A percentile compares a stretch with the other conserved stretches of the same genome.
Conservation (phyloP, 2,888 invertebrate species). For the Drosophila ustulata region DNA sequence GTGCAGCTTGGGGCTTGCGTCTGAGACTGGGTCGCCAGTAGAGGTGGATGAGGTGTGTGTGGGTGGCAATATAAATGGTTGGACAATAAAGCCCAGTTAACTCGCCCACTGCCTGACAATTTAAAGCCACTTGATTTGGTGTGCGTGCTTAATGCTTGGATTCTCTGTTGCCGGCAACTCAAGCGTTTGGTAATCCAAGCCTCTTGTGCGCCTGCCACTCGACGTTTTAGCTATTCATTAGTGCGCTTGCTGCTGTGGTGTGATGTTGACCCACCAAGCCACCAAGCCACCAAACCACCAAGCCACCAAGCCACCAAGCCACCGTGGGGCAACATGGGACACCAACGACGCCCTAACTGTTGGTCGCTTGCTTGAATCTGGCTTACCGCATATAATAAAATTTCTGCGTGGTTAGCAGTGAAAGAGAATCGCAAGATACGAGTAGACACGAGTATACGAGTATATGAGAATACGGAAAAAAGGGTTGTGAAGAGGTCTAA, state of each 20-base stretch:
- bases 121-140: conserved; percentile 74
- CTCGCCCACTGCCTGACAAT: conserved; percentile 59
- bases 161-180: conserved; percentile 46
- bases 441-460: not conserved
- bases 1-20: not conserved
- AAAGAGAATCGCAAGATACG: conserved; percentile 23
- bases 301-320: conserved; percentile 5
- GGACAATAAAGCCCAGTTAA: conserved; percentile 44
- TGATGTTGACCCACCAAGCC: conserved; percentile 24
- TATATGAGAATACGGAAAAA: not conserved
- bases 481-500: conserved; percentile 17
- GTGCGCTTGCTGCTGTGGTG: conserved; percentile 24
- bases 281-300: conserved; percentile 8
- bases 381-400: conserved; percentile 55
- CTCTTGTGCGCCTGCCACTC: conserved; percentile 56
- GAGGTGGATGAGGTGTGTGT: not conserved
- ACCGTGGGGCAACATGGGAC: not conserved
- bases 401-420: conserved; percentile 50
- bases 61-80: conserved; percentile 9
- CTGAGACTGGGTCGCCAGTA: not conserved
- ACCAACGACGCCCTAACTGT: conserved; percentile 3
- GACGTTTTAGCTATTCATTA: conserved; percentile 61
- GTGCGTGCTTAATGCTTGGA: conserved; percentile 74
- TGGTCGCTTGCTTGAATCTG: conserved; percentile 41
- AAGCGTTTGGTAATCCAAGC: conserved; percentile 57